Percentiles rank a stretch among this genome's conserved stretches.
phyloP scores from a whole-genome alignment of 2,888 invertebrate genomes.

The Ectobius pallidus region DNA sequence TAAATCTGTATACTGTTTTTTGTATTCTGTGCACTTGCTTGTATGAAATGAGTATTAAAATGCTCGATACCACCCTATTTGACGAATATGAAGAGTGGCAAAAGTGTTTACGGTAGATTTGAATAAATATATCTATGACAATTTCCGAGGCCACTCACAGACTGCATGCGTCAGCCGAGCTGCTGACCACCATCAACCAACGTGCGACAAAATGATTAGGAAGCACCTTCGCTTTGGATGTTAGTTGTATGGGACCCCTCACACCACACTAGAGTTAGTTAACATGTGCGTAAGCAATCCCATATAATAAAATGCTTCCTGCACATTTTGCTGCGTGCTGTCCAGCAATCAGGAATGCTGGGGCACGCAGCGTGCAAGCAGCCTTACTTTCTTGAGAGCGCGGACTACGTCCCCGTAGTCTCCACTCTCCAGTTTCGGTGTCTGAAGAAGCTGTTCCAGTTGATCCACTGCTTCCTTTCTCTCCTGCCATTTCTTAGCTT shows the following conservation, averaged over 20 bases:
- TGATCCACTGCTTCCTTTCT: conserved; percentile 90
- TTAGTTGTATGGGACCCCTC: conserved; percentile 27
- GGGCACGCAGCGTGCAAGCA: conserved; percentile 33
- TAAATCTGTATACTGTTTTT: too few relatives aligned
- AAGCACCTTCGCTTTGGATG: not conserved
- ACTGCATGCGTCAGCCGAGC: conserved; percentile 27
- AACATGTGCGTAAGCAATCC: conserved; percentile 3
- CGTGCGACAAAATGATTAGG: conserved; percentile 24
- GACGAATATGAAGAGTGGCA: too few relatives aligned
- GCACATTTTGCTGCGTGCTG: conserved; percentile 26
- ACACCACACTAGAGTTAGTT: conserved; percentile 1
- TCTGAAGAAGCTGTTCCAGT: conserved; percentile 76
- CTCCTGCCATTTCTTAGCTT: conserved; percentile 97
- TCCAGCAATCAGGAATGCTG: conserved; percentile 30
- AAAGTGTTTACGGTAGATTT: too few relatives aligned
- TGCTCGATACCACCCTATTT: too few relatives aligned
- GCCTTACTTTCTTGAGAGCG: conserved; percentile 79
- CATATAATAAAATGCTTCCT: conserved; percentile 29
- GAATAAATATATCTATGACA: too few relatives aligned
- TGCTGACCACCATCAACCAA: conserved; percentile 30
- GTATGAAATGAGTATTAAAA: too few relatives aligned
- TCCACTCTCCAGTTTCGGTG: conserved; percentile 86
- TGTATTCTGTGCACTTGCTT: too few relatives aligned
- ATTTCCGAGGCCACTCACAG: conserved; percentile 24
- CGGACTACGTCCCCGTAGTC: conserved; percentile 91